Base-by-base conservation (phyloP, 1,140 invertebrate species). In the Grapholita molesta region DNA sequence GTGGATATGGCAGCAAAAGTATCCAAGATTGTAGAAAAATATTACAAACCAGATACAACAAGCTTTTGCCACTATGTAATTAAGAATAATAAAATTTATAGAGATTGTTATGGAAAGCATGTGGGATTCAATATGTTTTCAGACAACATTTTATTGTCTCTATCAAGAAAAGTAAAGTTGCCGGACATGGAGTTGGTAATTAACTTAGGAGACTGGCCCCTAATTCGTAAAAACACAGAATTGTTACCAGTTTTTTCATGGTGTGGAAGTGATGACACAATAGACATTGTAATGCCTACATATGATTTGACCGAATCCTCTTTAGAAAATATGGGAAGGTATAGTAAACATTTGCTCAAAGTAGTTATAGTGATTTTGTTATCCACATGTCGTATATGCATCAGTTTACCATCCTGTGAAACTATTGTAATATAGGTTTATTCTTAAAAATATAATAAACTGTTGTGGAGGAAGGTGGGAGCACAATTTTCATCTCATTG, bases 111-210 rank as follows among this genome's bases (percentile, higher is more conserved):
- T 93, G 98, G 98, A 21, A 94, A 98, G 92, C 96, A 99, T 93
- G 95, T 97, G n/a, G 98, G 97, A 11, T 99, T 99, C 85, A 98
- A 98, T 87, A 98, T 98, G 94, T 99, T 99, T 92, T 95, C 96
- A 87, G 98, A 99, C 92, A 94, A 95, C 64, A 96, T 98, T 71
- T 92, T 99, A 18, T 85, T 98, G 25, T 98, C 97, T 0, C 81
- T 99, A 12, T 86, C 95, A 9, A 92, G 97, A 73, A 98, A 98
- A 94, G 95, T 96, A n/a, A 72, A 90, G 21, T 85, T 99, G 53
- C 97, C 98, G 11, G 96, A 99, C 92, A 89, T 97, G 68, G 98
- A 99, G 88, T 95, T 99, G 77, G 95, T 99, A 76, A 94, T 97
- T 28, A 99, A 99, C 92, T 93, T 99, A 12, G 98, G 98, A 15